These are phyloP conservation scores for Falcaria lacertinaria DNA, from an alignment of 2,888 invertebrate species.

Conservation along the genomic window DNA sequence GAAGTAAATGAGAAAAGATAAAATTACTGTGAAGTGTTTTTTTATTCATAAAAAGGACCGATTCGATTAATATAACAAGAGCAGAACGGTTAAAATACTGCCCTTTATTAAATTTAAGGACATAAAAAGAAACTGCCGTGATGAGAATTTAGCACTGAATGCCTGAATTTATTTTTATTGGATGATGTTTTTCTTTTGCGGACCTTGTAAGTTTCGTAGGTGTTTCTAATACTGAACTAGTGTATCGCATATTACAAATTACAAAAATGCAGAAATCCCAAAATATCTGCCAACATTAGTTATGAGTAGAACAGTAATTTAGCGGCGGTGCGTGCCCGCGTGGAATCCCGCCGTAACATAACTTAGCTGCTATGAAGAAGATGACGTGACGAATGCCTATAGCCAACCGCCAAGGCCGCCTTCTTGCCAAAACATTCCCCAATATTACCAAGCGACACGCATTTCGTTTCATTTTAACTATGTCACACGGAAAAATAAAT, in stretches of 20 bases:
- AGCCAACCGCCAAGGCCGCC: conserved; percentile 28
- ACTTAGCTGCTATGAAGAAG: conserved; percentile 33
- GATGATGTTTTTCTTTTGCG: neutral
- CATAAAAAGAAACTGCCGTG: neutral
- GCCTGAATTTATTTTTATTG: too few species aligned
- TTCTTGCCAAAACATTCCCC: conserved; percentile 16
- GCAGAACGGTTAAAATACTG: neutral
- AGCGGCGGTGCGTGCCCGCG: conserved; percentile 40
- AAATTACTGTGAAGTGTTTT: neutral
- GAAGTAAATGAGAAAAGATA: neutral
- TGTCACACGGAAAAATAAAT: conserved; percentile 3
- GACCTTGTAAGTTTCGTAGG: too few species aligned
- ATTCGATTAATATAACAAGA: neutral
- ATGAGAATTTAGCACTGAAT: neutral
- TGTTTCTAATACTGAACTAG: neutral
- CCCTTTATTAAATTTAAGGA: neutral
- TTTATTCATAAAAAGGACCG: neutral
- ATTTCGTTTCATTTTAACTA: conserved; percentile 12
- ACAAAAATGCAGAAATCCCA: too few species aligned
- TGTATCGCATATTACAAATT: too few species aligned
- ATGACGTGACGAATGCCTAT: conserved; percentile 48
- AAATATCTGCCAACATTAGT: neutral
- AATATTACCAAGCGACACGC: conserved; percentile 19
- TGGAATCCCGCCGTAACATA: conserved; percentile 36
- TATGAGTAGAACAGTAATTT: conserved; percentile 27